These are phyloP conservation scores for Mamestra brassicae DNA, from an alignment of 2,888 invertebrate genomes.

Conservation along the genomic window DNA sequence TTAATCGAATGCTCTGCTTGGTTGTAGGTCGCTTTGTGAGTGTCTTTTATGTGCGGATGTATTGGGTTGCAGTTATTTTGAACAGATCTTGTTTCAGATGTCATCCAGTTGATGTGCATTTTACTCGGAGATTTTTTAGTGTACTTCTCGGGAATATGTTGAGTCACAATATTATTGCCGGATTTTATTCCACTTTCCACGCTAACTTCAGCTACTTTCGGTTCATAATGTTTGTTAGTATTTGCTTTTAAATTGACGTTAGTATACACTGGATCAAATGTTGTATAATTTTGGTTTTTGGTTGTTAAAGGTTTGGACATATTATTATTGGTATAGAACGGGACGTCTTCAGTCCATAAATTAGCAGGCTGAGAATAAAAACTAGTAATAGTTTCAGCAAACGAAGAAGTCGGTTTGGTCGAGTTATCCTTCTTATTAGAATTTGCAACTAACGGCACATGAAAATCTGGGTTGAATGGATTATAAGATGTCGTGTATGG, in stretches of 20 bases:
- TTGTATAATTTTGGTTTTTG: constrained; percentile 82
- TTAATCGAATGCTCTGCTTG: constrained; percentile 77
- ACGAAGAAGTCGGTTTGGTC: constrained; percentile 81
- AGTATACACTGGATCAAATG: constrained; percentile 75
- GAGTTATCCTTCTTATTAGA: constrained; percentile 81
- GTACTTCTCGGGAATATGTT: constrained; percentile 82
- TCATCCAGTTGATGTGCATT: constrained; percentile 90
- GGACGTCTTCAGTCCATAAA: constrained; percentile 86
- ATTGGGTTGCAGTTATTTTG: constrained; percentile 80
- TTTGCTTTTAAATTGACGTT: constrained; percentile 75
- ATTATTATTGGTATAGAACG: constrained; percentile 84
- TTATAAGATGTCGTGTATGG: constrained; percentile 85
- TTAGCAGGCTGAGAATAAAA: constrained; percentile 86
- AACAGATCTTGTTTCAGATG: constrained; percentile 86
- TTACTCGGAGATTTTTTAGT: constrained; percentile 87
- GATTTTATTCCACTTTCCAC: constrained; percentile 76
- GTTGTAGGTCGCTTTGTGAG: constrained; percentile 77
- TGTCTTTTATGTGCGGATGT: constrained; percentile 77
- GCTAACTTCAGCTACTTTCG: constrained; percentile 73
- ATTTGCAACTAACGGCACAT: constrained; percentile 83
- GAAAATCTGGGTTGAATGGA: constrained; percentile 88
- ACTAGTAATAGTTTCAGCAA: constrained; percentile 84
- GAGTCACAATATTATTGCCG: constrained; percentile 71
- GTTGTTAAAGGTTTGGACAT: constrained; percentile 76
- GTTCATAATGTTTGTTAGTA: constrained; percentile 79